Percentiles rank a stretch among this genome's conserved stretches.
phyloP scores from a whole-genome alignment of 1,140 invertebrate species.

The Vanessa atalanta region DNA sequence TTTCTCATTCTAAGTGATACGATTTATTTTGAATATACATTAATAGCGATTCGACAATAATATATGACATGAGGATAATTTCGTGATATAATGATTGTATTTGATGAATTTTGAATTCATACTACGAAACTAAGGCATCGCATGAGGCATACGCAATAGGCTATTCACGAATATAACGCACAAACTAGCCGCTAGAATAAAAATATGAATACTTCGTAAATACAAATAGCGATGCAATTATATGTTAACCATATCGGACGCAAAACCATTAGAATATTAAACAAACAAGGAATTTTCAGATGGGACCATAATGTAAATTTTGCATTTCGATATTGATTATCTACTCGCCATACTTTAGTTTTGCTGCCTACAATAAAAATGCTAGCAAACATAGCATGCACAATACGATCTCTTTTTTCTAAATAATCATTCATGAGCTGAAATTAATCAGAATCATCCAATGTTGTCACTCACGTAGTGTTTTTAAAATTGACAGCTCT shows the following conservation, averaged over 20 bases:
- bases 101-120: constrained; percentile 18
- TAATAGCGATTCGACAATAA: not conserved
- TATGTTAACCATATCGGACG: constrained; percentile 2
- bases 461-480: not conserved
- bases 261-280: not conserved
- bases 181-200: not conserved
- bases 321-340: constrained; percentile 5
- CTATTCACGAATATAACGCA: not conserved
- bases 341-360: not conserved
- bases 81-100: constrained; percentile 20
- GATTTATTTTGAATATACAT: not conserved
- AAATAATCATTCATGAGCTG: not conserved
- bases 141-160: constrained; percentile 17
- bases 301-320: not conserved
- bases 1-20: not conserved
- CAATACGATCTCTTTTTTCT: not conserved
- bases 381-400: not conserved
- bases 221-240: constrained; percentile 15
- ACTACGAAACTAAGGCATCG: constrained; percentile 17
- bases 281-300: too few relatives aligned
- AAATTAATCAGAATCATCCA: not conserved
- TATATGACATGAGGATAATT: not conserved
- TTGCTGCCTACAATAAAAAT: not conserved
- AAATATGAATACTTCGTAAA: not conserved
- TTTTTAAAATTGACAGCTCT: not conserved